phyloP scores from a whole-genome alignment of 2,113 vertebrate species.

The Drymodes brunneopygia region DNA sequence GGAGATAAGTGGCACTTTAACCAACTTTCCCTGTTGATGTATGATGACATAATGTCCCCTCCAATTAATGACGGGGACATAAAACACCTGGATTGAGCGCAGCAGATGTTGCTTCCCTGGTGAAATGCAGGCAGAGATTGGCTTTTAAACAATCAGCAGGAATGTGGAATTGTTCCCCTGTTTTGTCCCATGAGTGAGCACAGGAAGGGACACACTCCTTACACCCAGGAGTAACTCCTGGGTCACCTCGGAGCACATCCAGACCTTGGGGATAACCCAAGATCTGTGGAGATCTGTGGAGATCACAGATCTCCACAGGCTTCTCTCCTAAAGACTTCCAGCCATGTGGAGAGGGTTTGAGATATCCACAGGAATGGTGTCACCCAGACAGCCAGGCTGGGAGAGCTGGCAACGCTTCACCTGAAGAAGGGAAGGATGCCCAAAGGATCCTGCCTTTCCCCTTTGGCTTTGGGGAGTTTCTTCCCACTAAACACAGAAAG shows the following conservation, averaged over 20 bases:
- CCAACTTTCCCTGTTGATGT: conserved; percentile 75
- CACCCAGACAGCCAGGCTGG: not conserved
- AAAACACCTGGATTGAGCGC: conserved; percentile 75
- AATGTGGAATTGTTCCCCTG: not conserved
- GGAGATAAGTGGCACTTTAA: conserved; percentile 74
- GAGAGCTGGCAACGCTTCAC: not conserved
- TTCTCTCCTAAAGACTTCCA: not conserved
- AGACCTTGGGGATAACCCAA: no score
- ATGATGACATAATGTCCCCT: conserved; percentile 79
- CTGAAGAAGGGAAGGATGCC: not conserved
- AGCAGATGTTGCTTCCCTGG: conserved; percentile 74
- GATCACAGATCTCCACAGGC: not conserved
- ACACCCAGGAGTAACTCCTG: no score
- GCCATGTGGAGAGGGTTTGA: not conserved
- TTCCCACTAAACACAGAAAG: fast-evolving
- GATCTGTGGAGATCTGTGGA: no score
- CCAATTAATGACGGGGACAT: conserved; percentile 80
- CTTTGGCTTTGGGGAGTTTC: not conserved
- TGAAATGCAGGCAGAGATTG: conserved; percentile 67
- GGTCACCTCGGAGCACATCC: no score
- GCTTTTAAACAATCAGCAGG: conserved; percentile 66
- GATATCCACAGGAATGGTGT: fast-evolving
- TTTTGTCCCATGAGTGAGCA: no score
- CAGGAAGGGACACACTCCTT: no score
- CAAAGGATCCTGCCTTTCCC: not conserved